phyloP scores from a whole-genome alignment of 2,113 vertebrate genomes.

The Murina feae region DNA sequence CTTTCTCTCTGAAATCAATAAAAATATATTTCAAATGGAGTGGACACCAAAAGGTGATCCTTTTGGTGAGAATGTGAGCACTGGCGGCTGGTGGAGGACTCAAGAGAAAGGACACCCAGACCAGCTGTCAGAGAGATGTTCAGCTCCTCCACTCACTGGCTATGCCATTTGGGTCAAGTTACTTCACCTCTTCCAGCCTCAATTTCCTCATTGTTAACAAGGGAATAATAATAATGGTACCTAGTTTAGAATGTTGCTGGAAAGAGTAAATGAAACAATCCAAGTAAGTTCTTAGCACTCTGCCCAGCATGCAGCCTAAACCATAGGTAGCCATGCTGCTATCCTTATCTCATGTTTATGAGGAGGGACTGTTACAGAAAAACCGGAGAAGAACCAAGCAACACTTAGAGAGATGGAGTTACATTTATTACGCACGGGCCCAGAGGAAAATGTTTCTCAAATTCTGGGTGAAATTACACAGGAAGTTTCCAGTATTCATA shows the following conservation, averaged over 20 bases:
- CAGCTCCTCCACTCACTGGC: not conserved
- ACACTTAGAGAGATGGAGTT: no score
- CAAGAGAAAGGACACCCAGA: not conserved
- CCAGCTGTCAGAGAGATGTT: not conserved
- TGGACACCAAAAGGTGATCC: not conserved
- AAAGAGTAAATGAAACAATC: not conserved
- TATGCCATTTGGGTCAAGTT: not conserved
- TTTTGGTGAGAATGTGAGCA: not conserved
- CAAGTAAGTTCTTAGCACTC: not conserved
- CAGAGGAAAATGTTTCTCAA: no score
- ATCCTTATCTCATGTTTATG: accelerated
- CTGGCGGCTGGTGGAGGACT: not conserved
- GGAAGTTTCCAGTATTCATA: no score
- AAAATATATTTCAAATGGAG: not conserved
- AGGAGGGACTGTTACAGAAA: no score
- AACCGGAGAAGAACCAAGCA: no score
- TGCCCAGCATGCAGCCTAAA: not conserved
- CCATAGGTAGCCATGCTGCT: not conserved
- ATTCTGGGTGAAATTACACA: no score
- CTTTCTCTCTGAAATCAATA: no score
- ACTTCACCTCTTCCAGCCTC: not conserved
- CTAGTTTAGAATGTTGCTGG: not conserved
- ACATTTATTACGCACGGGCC: no score
- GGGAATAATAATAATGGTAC: not conserved
- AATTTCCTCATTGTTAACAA: not conserved